A percentile compares a stretch with the other conserved stretches of the same genome.
These are phyloP conservation scores for Scatophagus argus DNA, from an alignment of 2,113 vertebrate genomes.

Conservation along the genomic window DNA sequence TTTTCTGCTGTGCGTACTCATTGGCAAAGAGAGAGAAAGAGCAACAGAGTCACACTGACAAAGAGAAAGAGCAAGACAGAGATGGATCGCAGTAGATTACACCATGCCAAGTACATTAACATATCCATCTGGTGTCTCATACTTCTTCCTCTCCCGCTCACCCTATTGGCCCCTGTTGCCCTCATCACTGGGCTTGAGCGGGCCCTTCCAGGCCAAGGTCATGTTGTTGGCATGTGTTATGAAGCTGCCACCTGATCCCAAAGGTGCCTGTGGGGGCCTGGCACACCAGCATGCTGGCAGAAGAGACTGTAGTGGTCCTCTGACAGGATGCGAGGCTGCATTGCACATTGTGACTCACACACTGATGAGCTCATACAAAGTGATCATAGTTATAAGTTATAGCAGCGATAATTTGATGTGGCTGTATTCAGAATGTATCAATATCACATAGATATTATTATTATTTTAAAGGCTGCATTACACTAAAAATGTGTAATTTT, in stretches of 20 bases:
- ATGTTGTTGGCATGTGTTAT: slow-evolving; percentile 79
- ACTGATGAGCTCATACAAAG: not conserved
- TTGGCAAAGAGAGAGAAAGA: slow-evolving; percentile 27
- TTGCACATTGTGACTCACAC: slow-evolving; percentile 43
- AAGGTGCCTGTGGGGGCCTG: slow-evolving; percentile 65
- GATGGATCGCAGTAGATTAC: slow-evolving; percentile 42
- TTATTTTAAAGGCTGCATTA: too few species aligned
- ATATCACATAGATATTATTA: too few species aligned
- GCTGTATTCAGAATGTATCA: too few species aligned
- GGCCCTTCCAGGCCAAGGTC: slow-evolving; percentile 82
- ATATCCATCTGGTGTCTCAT: slow-evolving; percentile 83
- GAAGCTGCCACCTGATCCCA: slow-evolving; percentile 76
- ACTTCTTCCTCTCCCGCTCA: slow-evolving; percentile 60
- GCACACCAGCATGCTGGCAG: slow-evolving; percentile 51
- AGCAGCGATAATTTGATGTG: not conserved
- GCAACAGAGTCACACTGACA: slow-evolving; percentile 10
- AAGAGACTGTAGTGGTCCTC: slow-evolving; percentile 27
- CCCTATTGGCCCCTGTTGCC: slow-evolving; percentile 67
- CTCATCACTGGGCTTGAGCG: slow-evolving; percentile 58
- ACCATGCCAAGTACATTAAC: slow-evolving; percentile 80
- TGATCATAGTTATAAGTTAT: not conserved
- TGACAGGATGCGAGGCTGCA: slow-evolving; percentile 36
- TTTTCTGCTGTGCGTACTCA: slow-evolving; percentile 46
- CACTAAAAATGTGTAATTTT: too few species aligned
- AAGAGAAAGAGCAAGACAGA: slow-evolving; percentile 40